These are phyloP conservation scores for Stenotaenia linearis DNA, from an alignment of 2,888 invertebrate genomes.

Conservation along the genomic window DNA sequence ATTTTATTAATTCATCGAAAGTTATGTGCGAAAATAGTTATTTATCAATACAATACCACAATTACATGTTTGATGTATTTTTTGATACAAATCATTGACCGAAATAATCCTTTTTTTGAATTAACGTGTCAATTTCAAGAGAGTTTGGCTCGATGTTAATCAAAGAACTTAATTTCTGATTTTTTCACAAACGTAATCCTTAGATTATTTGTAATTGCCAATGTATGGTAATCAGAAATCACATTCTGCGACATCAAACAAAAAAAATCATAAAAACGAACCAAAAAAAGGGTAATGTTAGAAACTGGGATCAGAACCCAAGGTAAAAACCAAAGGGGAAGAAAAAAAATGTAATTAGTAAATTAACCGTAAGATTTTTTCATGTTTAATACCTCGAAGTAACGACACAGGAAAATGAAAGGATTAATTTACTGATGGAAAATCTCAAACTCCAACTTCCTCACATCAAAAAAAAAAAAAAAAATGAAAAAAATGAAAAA, in stretches of 20 bases:
- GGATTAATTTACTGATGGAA: neutral
- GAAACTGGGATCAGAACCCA: neutral
- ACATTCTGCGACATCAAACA: neutral
- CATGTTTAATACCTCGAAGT: neutral
- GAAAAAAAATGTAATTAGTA: neutral
- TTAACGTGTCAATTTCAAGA: too few relatives aligned
- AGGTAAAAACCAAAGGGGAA: neutral
- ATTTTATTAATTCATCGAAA: too few relatives aligned
- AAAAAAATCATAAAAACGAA: neutral
- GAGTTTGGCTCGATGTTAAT: too few relatives aligned
- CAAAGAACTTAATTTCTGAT: too few relatives aligned
- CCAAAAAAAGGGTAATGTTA: neutral
- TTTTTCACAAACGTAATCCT: too few relatives aligned
- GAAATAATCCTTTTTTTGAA: too few relatives aligned
- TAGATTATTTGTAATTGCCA: too few relatives aligned
- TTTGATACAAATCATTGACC: too few relatives aligned
- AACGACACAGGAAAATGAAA: neutral
- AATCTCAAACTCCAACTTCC: neutral
- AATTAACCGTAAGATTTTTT: neutral
- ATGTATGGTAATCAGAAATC: too few relatives aligned
- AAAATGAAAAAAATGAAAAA: neutral
- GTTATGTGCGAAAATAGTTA: too few relatives aligned
- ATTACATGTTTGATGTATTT: too few relatives aligned
- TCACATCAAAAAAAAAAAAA: neutral
- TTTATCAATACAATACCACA: too few relatives aligned